Evolutionary conservation across 2,888 invertebrate genomes (phyloP), one percentile per base, ranked within the genome.

Genomic region (Amphimallon solstitiale): DNA sequence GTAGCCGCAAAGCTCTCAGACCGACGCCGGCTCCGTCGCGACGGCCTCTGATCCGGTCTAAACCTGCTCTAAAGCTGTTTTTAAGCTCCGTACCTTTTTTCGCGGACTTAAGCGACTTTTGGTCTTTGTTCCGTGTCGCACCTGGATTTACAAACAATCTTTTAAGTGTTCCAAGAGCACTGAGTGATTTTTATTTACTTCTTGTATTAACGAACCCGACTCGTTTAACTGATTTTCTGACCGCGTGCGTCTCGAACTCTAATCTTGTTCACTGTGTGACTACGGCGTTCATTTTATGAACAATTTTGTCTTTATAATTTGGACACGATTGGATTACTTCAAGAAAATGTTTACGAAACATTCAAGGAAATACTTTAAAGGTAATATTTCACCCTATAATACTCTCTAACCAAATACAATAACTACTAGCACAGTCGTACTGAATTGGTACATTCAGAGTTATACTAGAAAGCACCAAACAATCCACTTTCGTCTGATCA

Each of bases 31-130:
- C 76, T 79, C 80, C 84, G 83, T 81, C 84, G 84, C 84, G 83
- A 84, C 84, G 84, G 56, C 83, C 81, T 81, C 76, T 81, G 80
- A 81, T 81, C 81, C 82, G 76, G 74, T 75, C 79, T 81, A 82
- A 82, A 81, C 81, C 81, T 78, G 78, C 78, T 78, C 56, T 79
- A 80, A 81, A 82, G 81, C 81, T 78, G 81, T 77, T 81, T 81
- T 81, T 82, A 81, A 82, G 81, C 81, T 78, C 78, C 78, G 76
- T 77, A 78, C 80, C 80, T 82, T 82, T 81, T 82, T 81, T 79
- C 80, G 78, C 77, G 79, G 79, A 81, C 81, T 81, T 80, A 81
- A 80, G 77, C 77, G 82, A 81, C 80, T 81, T 81, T 81, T 79
- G 79, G 80, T 81, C 80, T 81, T 80, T 80, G 79, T 79, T 77